Conservation (phyloP, 2,888 invertebrate species). For the Ichneumoninae sp. region DNA sequence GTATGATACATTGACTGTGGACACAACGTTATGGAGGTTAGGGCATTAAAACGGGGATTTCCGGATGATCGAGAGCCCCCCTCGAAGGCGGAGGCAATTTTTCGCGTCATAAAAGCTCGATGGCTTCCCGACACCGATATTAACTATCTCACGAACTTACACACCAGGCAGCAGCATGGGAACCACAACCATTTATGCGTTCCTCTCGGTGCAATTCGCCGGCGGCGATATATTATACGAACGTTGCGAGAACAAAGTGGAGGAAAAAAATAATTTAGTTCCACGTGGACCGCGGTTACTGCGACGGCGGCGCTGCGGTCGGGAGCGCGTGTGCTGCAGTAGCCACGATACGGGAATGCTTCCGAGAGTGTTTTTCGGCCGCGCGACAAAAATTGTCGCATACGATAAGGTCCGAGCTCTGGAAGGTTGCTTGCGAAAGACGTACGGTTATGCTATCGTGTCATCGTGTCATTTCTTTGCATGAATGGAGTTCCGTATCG, state of each 20-base stretch:
- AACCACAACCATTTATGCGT: neutral
- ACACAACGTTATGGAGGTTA: slow-evolving; percentile 24
- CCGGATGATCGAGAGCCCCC: neutral
- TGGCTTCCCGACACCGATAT: slow-evolving; percentile 36
- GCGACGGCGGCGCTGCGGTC: neutral
- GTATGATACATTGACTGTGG: slow-evolving; percentile 6
- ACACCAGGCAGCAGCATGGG: neutral
- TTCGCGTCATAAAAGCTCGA: slow-evolving; percentile 61
- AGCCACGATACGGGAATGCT: neutral
- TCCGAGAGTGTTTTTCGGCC: neutral
- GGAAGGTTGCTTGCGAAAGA: neutral
- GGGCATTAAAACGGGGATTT: slow-evolving; percentile 11
- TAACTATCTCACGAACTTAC: slow-evolving; percentile 47
- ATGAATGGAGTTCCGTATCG: slow-evolving; percentile 47
- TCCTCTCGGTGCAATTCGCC: neutral
- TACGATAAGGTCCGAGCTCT: neutral
- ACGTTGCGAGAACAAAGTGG: slow-evolving; percentile 2
- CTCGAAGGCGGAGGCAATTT: slow-evolving; percentile 51
- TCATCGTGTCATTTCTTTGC: slow-evolving; percentile 6
- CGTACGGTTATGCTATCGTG: neutral
- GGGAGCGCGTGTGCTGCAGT: neutral
- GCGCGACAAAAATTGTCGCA: neutral
- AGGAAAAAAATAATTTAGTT: neutral
- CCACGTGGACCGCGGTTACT: neutral
- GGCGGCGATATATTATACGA: slow-evolving; percentile 5